Evolutionary conservation across 2,113 vertebrate species (phyloP).

Genomic region (Suricata suricatta): DNA sequence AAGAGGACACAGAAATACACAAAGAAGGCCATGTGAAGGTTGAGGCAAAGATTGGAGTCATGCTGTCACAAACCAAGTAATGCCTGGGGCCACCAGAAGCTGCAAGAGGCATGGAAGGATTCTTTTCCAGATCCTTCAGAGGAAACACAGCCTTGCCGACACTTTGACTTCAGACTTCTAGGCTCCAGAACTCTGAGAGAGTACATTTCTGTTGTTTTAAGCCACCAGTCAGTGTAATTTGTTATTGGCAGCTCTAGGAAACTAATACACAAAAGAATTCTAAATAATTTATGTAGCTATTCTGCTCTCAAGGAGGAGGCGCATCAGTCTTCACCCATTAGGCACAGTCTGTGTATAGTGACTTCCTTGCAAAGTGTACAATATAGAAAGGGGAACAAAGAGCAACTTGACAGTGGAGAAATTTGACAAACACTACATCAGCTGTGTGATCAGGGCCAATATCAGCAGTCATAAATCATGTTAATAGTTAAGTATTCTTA

Average conservation of each 20-base stretch:
- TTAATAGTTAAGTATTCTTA: neutral
- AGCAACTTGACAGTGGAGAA: neutral
- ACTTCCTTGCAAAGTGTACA: neutral
- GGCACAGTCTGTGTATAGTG: too few relatives aligned
- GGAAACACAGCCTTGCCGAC: neutral
- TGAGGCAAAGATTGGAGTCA: neutral
- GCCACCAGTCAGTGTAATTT: neutral
- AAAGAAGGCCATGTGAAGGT: neutral
- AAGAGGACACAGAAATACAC: neutral
- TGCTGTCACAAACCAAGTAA: neutral
- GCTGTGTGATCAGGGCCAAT: neutral
- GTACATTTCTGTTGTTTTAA: neutral
- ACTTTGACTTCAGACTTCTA: neutral
- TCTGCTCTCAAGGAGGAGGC: neutral
- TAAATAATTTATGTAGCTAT: neutral
- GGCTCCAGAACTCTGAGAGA: neutral
- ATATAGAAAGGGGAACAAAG: neutral
- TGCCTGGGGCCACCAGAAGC: neutral
- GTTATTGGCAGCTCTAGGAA: neutral
- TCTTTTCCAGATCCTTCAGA: neutral
- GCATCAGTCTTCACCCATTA: neutral
- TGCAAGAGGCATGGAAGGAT: neutral
- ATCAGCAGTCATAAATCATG: neutral
- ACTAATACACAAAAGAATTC: slow-evolving; percentile 12
- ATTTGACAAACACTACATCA: neutral